Evolutionary conservation across 1,140 invertebrate genomes (phyloP).

Genomic region (Euura saliciscinereae): DNA sequence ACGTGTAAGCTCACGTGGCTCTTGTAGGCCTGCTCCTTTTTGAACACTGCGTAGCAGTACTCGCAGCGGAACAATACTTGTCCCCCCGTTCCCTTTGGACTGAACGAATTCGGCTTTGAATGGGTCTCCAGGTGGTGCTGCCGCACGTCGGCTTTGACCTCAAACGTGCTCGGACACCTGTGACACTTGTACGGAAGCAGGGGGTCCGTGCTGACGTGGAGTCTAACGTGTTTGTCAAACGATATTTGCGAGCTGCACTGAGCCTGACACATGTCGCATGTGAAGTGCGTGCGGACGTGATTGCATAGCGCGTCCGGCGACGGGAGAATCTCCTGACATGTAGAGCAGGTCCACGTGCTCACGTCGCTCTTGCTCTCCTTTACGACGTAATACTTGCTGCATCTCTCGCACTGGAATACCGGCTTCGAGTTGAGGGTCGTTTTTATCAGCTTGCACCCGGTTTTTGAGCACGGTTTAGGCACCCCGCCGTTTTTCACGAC

Average conservation of each 20-base stretch:
- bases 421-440: slow-evolving; percentile 22
- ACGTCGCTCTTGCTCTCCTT: slow-evolving; percentile 14
- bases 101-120: background rate
- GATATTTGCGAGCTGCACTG: slow-evolving; percentile 36
- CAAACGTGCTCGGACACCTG: slow-evolving; percentile 40
- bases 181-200: slow-evolving; percentile 46
- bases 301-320: slow-evolving; percentile 28
- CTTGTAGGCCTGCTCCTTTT: slow-evolving; percentile 40
- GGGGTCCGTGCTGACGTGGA: slow-evolving; percentile 41
- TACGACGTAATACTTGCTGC: slow-evolving; percentile 27
- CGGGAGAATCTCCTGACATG: slow-evolving; percentile 31
- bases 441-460: slow-evolving; percentile 30
- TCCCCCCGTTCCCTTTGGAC: background rate
- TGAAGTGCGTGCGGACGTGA: slow-evolving; percentile 43
- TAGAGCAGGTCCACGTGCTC: slow-evolving; percentile 25
- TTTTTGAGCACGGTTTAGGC: slow-evolving; percentile 19
- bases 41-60: slow-evolving; percentile 37
- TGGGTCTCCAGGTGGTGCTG: slow-evolving; percentile 29
- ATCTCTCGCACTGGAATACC: slow-evolving; percentile 31
- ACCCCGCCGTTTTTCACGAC: background rate
- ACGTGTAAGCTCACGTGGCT: slow-evolving; percentile 36
- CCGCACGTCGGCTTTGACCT: slow-evolving; percentile 35
- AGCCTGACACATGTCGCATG: slow-evolving; percentile 43
- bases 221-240: slow-evolving; percentile 39
- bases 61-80: slow-evolving; percentile 23